Evolutionary conservation across 2,888 invertebrate species (phyloP), one percentile per base, ranked within the genome.

Genomic region (Caenorhabditis auriculariae): DNA sequence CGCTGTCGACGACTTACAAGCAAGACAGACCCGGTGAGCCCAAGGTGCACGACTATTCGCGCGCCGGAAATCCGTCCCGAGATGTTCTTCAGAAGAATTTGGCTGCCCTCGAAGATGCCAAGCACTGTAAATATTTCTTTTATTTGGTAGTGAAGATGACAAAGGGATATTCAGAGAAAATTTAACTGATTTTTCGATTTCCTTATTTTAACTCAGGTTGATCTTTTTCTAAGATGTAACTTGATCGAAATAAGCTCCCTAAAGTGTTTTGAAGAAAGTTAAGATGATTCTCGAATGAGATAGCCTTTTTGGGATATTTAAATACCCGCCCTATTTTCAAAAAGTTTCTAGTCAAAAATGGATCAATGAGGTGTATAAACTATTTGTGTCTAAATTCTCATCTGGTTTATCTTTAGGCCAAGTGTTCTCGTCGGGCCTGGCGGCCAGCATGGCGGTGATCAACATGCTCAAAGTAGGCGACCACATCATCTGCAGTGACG

Each of bases 1-100:
- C 91, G 0, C 86, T 90, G 76, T 88, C 94, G 1, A 92, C 96
- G 1, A 98, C 95, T 19, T 98, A 90, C 82, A 90, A 90, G 78
- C 95, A 96, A 82, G 87, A 87, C 64, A 89, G 87, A 17, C 95
- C 95, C 0, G 91, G 88, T 12, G 86, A 91, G 80, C 89, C 89
- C 77, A 87, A 87, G 75, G 92, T 91, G 43, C 73, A 70, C 60
- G 76, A 76, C 54, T 96, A 96, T 83, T 89, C 91, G 0, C 87
- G 96, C 80, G 90, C 91, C 81, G 93, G 93, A 35, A 98, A 98
- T 84, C 96, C 98, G 26, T 90, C 92, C 0, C 86, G 96, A 66
- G 88, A 89, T 70, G 89, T 89, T 24, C 84, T 96, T 56, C 94
- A 98, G 84, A 86, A 88, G 71, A 91, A 92, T 80, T 83, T 99